Evolutionary conservation across 2,113 vertebrate genomes (phyloP).

Genomic region (Chionis minor): DNA sequence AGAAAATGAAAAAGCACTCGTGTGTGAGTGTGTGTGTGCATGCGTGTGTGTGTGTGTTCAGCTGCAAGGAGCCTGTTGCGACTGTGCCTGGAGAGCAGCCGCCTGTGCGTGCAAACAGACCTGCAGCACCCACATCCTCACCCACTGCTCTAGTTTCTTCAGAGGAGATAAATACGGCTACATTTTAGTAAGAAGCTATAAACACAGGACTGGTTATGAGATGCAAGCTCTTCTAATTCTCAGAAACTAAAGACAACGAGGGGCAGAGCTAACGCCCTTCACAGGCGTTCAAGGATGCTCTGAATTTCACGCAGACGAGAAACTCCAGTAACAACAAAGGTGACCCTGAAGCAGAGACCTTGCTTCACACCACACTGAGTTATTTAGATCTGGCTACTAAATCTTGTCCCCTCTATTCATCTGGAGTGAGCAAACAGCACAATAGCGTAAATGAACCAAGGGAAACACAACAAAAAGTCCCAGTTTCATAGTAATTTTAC

Average conservation of each 20-base stretch:
- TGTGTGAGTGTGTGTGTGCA: not conserved
- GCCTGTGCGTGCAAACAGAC: not conserved
- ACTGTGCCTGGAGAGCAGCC: not conserved
- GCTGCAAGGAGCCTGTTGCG: not conserved
- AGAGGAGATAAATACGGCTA: not conserved
- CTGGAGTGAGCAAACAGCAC: not conserved
- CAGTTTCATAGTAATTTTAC: not conserved
- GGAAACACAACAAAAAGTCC: not conserved
- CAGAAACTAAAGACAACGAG: not conserved
- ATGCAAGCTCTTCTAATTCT: not conserved
- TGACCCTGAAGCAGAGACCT: not conserved
- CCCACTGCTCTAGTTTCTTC: not conserved
- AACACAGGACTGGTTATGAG: not conserved
- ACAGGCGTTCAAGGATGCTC: not conserved
- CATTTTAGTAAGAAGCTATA: not conserved
- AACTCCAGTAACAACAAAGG: not conserved
- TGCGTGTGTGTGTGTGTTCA: not conserved
- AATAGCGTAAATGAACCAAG: not conserved
- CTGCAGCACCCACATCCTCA: not conserved
- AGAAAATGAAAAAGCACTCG: not conserved
- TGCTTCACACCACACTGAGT: accelerated
- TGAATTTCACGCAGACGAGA: not conserved
- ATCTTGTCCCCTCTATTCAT: not conserved
- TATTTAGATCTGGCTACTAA: not conserved
- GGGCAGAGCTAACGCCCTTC: accelerated